Evolutionary conservation across 2,113 vertebrate genomes (phyloP).

Genomic region (Python bivittatus): DNA sequence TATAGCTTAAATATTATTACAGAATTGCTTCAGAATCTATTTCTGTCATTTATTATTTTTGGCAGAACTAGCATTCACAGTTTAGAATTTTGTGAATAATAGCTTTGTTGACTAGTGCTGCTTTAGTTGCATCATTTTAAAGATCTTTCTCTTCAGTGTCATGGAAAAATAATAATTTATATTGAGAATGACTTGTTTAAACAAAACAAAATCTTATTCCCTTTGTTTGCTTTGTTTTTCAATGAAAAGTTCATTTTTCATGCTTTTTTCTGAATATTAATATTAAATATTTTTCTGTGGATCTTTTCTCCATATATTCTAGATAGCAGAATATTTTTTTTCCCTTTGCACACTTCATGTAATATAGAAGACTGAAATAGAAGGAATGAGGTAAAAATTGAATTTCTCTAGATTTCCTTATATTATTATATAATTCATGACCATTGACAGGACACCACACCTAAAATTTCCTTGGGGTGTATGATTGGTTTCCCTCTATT

Average conservation of each 20-base stretch:
- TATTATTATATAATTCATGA: no score
- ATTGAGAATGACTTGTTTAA: neutral
- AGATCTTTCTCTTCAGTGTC: neutral
- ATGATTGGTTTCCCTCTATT: no score
- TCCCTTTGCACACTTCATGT: neutral
- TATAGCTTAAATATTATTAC: neutral
- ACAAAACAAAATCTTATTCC: neutral
- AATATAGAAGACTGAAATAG: neutral
- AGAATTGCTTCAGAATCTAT: neutral
- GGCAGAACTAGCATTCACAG: neutral
- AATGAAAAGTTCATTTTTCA: neutral
- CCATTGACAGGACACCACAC: no score
- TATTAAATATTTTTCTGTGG: neutral
- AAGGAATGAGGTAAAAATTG: neutral
- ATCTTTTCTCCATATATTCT: neutral
- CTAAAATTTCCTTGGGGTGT: no score
- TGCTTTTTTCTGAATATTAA: neutral
- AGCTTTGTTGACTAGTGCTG: neutral
- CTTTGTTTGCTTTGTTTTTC: neutral
- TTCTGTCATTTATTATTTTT: neutral
- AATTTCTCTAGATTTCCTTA: neutral
- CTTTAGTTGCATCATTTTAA: constrained; percentile 1
- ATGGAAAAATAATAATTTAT: neutral
- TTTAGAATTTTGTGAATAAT: neutral
- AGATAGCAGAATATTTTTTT: neutral